Conservation (phyloP, 2,888 invertebrate genomes). For the Sesia apiformis region DNA sequence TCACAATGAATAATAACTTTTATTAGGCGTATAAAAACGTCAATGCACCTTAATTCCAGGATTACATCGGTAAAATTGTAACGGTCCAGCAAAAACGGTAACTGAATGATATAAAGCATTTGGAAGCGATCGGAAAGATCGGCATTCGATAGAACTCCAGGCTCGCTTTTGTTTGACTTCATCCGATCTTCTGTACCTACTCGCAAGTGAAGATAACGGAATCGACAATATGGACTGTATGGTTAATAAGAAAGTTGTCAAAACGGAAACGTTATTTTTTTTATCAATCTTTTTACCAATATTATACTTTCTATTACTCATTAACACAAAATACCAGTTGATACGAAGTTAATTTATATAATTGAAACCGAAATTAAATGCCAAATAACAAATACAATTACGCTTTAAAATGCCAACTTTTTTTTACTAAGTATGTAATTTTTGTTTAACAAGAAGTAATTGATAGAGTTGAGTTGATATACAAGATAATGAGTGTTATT, state of each 20-base stretch:
- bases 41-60: slow-evolving; percentile 8
- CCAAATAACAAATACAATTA: slow-evolving; percentile 11
- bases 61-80: slow-evolving; percentile 4
- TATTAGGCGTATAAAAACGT: slow-evolving; percentile 17
- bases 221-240: slow-evolving; percentile 5
- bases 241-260: slow-evolving; percentile 1
- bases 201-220: slow-evolving; percentile 7
- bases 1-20: slow-evolving; percentile 44
- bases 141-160: slow-evolving; percentile 3
- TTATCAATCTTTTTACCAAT: slow-evolving; percentile 3
- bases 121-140: neutral
- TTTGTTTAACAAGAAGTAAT: slow-evolving; percentile 27
- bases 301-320: neutral
- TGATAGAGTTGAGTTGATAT: slow-evolving; percentile 20
- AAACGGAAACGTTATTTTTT: slow-evolving; percentile 3
- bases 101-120: neutral
- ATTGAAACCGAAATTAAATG: neutral
- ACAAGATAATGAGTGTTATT: slow-evolving; percentile 27
- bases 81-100: slow-evolving; percentile 3
- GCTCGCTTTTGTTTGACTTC: slow-evolving; percentile 3
- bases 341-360: neutral
- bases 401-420: slow-evolving; percentile 4
- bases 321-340: neutral
- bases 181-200: slow-evolving; percentile 2
- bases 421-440: slow-evolving; percentile 15